Percentiles rank a stretch among this genome's conserved stretches.
phyloP scores from a whole-genome alignment of 1,140 invertebrate genomes.

The Portunus trituberculatus region DNA sequence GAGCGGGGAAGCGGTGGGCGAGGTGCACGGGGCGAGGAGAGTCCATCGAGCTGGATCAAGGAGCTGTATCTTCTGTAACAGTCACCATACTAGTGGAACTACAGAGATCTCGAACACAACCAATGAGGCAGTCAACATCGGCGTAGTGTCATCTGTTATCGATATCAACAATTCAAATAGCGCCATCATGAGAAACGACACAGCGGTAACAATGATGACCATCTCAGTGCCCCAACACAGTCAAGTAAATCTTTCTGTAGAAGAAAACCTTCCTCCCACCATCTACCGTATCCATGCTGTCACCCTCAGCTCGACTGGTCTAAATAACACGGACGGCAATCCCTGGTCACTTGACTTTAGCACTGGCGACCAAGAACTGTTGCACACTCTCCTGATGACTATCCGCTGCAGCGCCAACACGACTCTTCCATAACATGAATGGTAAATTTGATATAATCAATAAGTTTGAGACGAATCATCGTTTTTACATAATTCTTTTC shows the following conservation, averaged over 20 bases:
- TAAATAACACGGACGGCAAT: not conserved
- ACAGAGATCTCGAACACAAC: not conserved
- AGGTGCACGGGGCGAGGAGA: not conserved
- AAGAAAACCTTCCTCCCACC: not conserved
- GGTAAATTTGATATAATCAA: not conserved
- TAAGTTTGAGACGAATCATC: not conserved
- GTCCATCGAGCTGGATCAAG: not conserved
- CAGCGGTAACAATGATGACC: not conserved
- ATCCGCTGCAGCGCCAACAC: not conserved
- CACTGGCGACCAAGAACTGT: not conserved
- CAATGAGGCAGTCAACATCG: not conserved
- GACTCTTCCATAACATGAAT: not conserved
- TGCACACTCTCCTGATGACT: not conserved
- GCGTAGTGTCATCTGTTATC: not conserved
- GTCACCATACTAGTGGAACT: not conserved
- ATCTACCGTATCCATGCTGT: not conserved
- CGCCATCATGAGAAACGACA: not conserved
- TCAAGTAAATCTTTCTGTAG: not conserved
- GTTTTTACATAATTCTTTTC: not conserved
- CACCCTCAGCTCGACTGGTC: not conserved
- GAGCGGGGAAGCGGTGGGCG: not conserved
- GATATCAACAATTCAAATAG: not conserved
- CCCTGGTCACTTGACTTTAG: not conserved
- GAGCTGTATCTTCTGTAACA: not conserved
- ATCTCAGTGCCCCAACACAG: not conserved